These are phyloP conservation scores for Drosophila ogumai DNA, from an alignment of 1,140 invertebrate species.

Conservation along the genomic window DNA sequence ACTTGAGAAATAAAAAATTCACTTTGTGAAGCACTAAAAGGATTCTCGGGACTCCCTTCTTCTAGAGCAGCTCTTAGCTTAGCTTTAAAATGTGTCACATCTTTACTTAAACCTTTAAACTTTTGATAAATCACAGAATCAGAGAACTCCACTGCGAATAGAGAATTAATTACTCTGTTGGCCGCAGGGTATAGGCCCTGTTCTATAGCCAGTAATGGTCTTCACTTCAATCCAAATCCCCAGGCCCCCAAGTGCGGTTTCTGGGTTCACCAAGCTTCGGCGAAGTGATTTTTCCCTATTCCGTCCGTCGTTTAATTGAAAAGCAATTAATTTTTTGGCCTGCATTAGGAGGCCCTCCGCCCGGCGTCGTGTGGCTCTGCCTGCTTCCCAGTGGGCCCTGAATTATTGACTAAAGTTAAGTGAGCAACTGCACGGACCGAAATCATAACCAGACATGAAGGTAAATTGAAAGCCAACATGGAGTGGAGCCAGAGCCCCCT, in stretches of 20 bases:
- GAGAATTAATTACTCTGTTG: constrained; percentile 48
- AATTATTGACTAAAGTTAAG: constrained; percentile 60
- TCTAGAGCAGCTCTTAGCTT: too few species aligned
- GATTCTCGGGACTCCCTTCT: neutral
- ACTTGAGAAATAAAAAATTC: constrained; percentile 21
- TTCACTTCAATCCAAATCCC: constrained; percentile 36
- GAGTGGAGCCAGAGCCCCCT: constrained; percentile 18
- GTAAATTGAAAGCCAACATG: constrained; percentile 62
- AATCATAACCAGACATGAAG: constrained; percentile 45
- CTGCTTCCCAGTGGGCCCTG: constrained; percentile 29
- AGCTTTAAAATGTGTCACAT: neutral
- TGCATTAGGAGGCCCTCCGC: constrained; percentile 27
- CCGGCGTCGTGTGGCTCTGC: neutral
- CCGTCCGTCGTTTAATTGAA: constrained; percentile 65
- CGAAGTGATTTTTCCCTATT: constrained; percentile 16
- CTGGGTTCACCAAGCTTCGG: constrained; percentile 5
- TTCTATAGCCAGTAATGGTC: constrained; percentile 7
- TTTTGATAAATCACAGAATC: neutral
- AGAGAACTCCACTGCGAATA: constrained; percentile 27
- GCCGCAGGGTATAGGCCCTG: constrained; percentile 15
- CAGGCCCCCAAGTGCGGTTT: constrained; percentile 30
- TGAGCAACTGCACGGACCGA: constrained; percentile 38
- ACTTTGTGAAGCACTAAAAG: constrained; percentile 8
- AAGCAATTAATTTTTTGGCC: constrained; percentile 75
- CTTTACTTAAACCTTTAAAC: neutral